These are phyloP conservation scores for Nipponacmea schrenckii DNA, from an alignment of 2,888 invertebrate genomes.

Conservation along the genomic window DNA sequence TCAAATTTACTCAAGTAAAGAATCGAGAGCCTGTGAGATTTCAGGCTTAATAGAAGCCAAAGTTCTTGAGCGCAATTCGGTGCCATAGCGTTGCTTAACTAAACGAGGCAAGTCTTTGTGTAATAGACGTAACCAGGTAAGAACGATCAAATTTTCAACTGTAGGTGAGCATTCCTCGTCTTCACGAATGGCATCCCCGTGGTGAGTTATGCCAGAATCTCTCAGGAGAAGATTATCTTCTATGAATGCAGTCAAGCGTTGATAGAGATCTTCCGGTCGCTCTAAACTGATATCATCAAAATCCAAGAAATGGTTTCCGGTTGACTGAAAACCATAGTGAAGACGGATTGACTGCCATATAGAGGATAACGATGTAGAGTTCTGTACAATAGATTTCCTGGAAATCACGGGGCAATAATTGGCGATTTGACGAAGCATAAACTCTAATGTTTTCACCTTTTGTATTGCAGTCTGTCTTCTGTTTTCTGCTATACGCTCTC, in stretches of 20 bases:
- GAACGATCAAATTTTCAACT: slow-evolving; percentile 35
- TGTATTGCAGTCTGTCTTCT: slow-evolving; percentile 13
- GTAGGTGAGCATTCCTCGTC: slow-evolving; percentile 33
- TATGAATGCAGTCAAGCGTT: slow-evolving; percentile 31
- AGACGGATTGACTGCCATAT: no score
- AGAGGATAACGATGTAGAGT: neutral
- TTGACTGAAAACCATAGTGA: slow-evolving; percentile 34
- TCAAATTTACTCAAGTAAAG: slow-evolving; percentile 34
- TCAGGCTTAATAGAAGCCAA: slow-evolving; percentile 38
- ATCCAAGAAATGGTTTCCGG: slow-evolving; percentile 34
- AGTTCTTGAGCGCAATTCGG: slow-evolving; percentile 33
- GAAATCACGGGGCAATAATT: neutral
- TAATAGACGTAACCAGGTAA: slow-evolving; percentile 35
- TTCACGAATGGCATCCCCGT: slow-evolving; percentile 25
- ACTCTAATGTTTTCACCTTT: neutral
- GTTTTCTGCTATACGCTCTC: neutral
- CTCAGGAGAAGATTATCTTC: slow-evolving; percentile 32
- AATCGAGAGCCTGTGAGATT: slow-evolving; percentile 33
- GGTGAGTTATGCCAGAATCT: slow-evolving; percentile 29
- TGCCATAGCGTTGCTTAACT: slow-evolving; percentile 38
- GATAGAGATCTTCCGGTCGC: slow-evolving; percentile 37
- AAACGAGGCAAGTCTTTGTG: slow-evolving; percentile 30
- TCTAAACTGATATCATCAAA: slow-evolving; percentile 32
- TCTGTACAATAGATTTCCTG: neutral
- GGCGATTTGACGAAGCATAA: neutral